A percentile compares a stretch with the other conserved stretches of the same genome.
These are phyloP conservation scores for Platalea minor DNA, from an alignment of 2,797 vertebrate genomes.

Conservation along the genomic window DNA sequence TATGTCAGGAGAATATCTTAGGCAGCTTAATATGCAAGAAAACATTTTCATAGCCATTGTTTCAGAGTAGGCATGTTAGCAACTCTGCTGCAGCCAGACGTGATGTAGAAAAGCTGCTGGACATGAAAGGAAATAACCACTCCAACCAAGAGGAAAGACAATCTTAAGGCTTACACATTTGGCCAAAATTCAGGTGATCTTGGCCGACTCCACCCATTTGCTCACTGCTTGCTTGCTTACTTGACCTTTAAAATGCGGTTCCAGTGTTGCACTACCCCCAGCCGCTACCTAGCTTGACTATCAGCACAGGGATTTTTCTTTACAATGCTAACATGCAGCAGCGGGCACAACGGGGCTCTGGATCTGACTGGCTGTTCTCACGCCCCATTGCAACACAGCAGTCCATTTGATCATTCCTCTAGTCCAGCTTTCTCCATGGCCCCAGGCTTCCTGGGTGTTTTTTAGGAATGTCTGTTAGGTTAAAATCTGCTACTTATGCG, in stretches of 20 bases:
- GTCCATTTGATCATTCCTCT: background rate
- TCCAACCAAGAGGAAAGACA: background rate
- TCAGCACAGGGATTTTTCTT: background rate
- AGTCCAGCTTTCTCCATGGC: background rate
- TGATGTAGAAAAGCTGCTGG: background rate
- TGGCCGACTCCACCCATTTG: background rate
- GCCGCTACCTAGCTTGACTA: background rate
- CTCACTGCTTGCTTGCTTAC: background rate
- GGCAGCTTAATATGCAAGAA: background rate
- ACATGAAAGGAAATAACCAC: background rate
- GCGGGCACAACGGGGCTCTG: background rate
- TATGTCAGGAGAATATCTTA: background rate
- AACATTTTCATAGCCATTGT: background rate
- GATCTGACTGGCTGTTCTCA: background rate
- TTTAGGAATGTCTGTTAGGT: background rate
- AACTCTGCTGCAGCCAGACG: background rate
- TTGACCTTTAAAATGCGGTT: background rate
- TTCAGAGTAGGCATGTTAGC: background rate
- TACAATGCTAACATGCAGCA: background rate
- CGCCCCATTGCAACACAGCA: background rate
- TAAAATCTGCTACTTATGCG: background rate
- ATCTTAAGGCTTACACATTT: background rate
- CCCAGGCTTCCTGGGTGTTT: background rate
- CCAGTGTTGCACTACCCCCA: background rate
- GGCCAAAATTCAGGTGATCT: slow-evolving; percentile 5